Evolutionary conservation across 2,888 invertebrate species (phyloP).

Genomic region (Tetragonula carbonaria): DNA sequence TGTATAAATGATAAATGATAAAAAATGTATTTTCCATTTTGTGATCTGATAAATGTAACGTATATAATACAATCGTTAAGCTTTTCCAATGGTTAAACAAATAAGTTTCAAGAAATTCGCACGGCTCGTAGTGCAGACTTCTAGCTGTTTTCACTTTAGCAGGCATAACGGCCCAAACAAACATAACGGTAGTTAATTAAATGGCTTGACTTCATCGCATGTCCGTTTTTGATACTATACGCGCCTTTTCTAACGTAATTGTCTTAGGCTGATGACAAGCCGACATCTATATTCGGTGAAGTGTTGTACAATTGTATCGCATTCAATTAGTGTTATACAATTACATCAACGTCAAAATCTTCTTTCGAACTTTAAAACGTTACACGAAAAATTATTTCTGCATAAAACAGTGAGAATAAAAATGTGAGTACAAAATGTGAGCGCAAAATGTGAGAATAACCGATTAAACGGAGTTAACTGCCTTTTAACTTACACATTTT

Average conservation of each 20-base stretch:
- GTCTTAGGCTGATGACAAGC: conserved; percentile 20
- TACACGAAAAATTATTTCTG: no score
- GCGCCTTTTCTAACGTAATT: conserved; percentile 62
- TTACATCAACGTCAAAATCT: no score
- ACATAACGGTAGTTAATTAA: conserved; percentile 83
- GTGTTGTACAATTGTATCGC: no score
- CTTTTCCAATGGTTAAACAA: conserved; percentile 3
- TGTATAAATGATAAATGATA: not conserved
- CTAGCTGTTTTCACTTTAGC: conserved; percentile 79
- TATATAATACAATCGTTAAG: conserved; percentile 10
- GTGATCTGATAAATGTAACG: conserved; percentile 8
- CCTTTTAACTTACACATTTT: not conserved
- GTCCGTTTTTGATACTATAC: conserved; percentile 53
- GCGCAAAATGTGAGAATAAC: not conserved
- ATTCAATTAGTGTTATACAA: no score
- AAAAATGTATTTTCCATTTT: not conserved
- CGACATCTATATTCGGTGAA: not conserved
- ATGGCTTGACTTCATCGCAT: conserved; percentile 66
- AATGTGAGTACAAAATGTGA: no score
- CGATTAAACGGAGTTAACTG: not conserved
- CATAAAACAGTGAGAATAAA: no score
- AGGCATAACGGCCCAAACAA: conserved; percentile 83
- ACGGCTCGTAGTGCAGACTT: conserved; percentile 36
- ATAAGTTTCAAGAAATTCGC: conserved; percentile 46
- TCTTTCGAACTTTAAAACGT: no score